Conservation (phyloP, 2,797 vertebrate species). For the Gallinago nigripennis region DNA sequence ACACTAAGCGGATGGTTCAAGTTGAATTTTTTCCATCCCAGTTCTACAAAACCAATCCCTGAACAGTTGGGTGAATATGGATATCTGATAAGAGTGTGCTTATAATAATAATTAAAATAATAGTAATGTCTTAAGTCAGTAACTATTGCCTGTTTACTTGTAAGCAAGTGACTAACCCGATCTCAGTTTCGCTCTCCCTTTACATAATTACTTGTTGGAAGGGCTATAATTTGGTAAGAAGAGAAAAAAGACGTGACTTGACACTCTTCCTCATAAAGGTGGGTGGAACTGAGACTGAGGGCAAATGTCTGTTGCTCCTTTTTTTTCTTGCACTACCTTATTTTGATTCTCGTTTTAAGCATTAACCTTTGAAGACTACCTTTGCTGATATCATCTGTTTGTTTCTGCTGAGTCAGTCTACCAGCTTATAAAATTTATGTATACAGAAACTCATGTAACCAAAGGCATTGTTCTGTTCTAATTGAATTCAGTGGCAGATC, state of each 20-base stretch:
- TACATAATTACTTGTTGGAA: conserved; percentile 50
- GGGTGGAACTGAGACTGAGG: conserved; percentile 59
- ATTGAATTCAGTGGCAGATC: conserved; percentile 51
- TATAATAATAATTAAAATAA: conserved; percentile 30
- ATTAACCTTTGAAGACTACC: conserved; percentile 68
- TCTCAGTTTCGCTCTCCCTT: conserved; percentile 22
- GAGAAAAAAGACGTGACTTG: conserved; percentile 54
- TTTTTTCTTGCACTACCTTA: conserved; percentile 34
- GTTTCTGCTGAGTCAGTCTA: conserved; percentile 70
- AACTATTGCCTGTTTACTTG: conserved; percentile 43
- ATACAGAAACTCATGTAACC: conserved; percentile 66
- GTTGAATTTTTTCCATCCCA: neutral
- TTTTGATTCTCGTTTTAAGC: conserved; percentile 62
- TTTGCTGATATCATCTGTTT: conserved; percentile 72
- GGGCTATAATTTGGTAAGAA: conserved; percentile 53
- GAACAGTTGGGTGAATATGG: neutral
- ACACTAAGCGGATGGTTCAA: neutral
- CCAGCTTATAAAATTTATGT: conserved; percentile 44
- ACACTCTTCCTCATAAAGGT: conserved; percentile 33
- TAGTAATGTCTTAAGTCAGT: conserved; percentile 18
- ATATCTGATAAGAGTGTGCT: neutral
- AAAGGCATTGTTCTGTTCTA: conserved; percentile 64
- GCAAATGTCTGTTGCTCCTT: conserved; percentile 41
- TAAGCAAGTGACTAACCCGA: conserved; percentile 48
- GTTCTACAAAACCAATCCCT: neutral